phyloP scores from a whole-genome alignment of 2,888 invertebrate species.

The Keiferia lycopersicella region DNA sequence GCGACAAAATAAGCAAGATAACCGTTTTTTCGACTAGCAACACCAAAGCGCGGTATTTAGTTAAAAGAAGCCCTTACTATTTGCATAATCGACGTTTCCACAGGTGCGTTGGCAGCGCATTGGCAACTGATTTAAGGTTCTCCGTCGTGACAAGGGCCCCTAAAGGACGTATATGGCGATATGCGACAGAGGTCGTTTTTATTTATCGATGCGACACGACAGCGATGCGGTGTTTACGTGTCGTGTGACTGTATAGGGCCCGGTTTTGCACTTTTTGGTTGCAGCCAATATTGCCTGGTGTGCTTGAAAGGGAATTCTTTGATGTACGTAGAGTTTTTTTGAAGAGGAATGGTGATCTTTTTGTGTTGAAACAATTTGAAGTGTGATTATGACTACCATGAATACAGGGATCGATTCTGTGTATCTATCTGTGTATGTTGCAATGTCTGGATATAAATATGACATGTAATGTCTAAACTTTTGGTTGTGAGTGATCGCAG shows the following conservation, averaged over 20 bases:
- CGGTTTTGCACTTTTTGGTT: slow-evolving; percentile 16
- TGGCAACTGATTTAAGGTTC: slow-evolving; percentile 76
- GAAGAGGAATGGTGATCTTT: not conserved
- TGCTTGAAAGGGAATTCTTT: slow-evolving; percentile 1
- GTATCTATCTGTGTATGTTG: too few relatives aligned
- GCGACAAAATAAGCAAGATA: slow-evolving; percentile 29
- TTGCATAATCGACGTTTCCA: slow-evolving; percentile 79
- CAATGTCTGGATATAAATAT: too few relatives aligned
- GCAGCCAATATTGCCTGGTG: not conserved
- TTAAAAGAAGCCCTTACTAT: slow-evolving; percentile 63
- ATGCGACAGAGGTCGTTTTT: slow-evolving; percentile 63
- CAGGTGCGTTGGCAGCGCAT: slow-evolving; percentile 65
- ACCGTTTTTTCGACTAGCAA: slow-evolving; percentile 41
- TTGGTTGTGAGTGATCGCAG: too few relatives aligned
- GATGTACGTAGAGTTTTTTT: slow-evolving; percentile 1
- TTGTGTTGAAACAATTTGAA: not conserved
- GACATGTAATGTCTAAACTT: too few relatives aligned
- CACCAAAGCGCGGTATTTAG: slow-evolving; percentile 64
- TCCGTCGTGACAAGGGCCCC: slow-evolving; percentile 60
- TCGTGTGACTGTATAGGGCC: slow-evolving; percentile 29
- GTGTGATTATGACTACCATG: not conserved
- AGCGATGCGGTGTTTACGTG: slow-evolving; percentile 40
- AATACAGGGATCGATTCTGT: too few relatives aligned
- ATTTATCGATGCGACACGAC: slow-evolving; percentile 61
- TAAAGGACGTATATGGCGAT: slow-evolving; percentile 69